A percentile compares a stretch with the other conserved stretches of the same genome.
phyloP scores from a whole-genome alignment of 2,888 invertebrate genomes.

The Hemicrepidius hirtus region DNA sequence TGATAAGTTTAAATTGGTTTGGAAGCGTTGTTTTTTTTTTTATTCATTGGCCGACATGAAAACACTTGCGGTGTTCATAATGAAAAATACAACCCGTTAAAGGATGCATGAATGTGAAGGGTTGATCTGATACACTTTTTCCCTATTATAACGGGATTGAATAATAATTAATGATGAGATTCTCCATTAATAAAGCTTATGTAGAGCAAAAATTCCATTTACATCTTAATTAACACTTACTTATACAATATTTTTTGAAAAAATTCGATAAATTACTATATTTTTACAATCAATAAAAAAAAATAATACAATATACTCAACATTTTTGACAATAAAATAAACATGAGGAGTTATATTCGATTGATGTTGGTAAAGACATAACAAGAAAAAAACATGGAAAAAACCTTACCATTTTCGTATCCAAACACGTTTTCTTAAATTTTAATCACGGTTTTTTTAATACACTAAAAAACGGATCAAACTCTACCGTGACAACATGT shows the following conservation, averaged over 20 bases:
- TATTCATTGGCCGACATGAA: too few relatives aligned
- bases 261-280: conserved; percentile 1
- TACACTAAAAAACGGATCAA: conserved; percentile 46
- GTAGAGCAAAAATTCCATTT: conserved; percentile 33
- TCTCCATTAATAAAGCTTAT: conserved; percentile 31
- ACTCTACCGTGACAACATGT: conserved; percentile 48
- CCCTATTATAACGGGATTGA: conserved; percentile 9
- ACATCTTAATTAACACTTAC: conserved; percentile 33
- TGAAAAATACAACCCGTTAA: background rate
- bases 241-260: conserved; percentile 19
- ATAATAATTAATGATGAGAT: conserved; percentile 30
- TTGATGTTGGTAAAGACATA: background rate
- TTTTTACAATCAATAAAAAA: background rate
- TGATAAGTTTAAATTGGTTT: background rate
- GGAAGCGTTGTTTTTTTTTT: conserved; percentile 3
- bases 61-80: conserved; percentile 9
- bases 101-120: background rate
- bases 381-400: background rate
- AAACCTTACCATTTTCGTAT: conserved; percentile 7
- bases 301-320: background rate
- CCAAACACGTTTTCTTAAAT: conserved; percentile 6
- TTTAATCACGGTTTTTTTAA: conserved; percentile 26
- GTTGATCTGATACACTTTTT: conserved; percentile 6
- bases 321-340: too few relatives aligned
- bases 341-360: background rate